Evolutionary conservation across 53 echinoderm and acorn worm genomes (phyloP), one percentile per base, ranked within the genome.

Genomic region (Patiria pectinifera): DNA sequence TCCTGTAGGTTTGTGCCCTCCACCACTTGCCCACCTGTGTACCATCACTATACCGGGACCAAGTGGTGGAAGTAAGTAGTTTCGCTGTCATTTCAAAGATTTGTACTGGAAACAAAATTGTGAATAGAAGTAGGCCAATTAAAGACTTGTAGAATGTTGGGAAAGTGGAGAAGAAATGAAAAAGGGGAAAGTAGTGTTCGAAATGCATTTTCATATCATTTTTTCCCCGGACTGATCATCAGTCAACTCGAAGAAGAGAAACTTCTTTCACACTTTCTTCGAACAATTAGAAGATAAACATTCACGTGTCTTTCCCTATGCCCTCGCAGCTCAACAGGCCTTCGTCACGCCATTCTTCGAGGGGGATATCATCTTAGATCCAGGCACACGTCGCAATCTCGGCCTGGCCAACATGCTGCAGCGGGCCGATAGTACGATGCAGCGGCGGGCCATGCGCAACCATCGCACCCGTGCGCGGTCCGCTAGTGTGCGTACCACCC

Each of bases 271-370:
- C 8, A 53, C 8, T 8, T 53, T 53, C 53, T 6, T 53, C 53
- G 1, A 11, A 13, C 12, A 11, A 14, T 66, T 13, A 3, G 66
- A 7, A 11, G 3, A 2, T 18, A 15, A 3, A 11, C 4, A 14
- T 11, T 53, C 53, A 53, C 53, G 53, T 35, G 35, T 4, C 11
- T 74, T n/a, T 10, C 24, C 24, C 2, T n/a, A 6, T 18, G 4
- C 79, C 49, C 24, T 92, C 19, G 16, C 81, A 86, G 94, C 80
- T 16, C 94, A 89, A 80, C 83, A 71, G 48, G 83, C 87, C 35
- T 98, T 92, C 87, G 92, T 87, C 48, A 93, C 95, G 23, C 98
- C 98, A 10, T 98, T 98, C 92, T 98, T 96, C 76, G 96, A 98
- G 59, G 98, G 98, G 1, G 98, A 98, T 62, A 97, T 98, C 89